Conservation (phyloP, 2,113 vertebrate genomes). For the Stomatorhinus ivindoensis region DNA sequence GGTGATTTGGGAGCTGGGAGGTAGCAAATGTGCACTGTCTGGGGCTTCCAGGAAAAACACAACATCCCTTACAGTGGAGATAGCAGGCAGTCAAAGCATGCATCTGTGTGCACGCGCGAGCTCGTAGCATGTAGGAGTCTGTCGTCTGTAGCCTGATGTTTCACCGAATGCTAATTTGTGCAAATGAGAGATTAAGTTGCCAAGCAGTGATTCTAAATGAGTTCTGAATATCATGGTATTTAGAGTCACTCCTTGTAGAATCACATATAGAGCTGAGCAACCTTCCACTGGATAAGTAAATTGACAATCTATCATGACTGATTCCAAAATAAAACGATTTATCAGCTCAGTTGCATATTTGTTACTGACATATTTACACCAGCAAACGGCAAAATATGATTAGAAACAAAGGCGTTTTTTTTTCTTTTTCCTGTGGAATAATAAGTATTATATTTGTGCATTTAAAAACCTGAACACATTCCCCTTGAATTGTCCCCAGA, state of each 20-base stretch:
- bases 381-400: background rate
- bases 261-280: background rate
- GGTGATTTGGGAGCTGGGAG: background rate
- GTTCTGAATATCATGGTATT: background rate
- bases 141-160: background rate
- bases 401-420: background rate
- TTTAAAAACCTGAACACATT: background rate
- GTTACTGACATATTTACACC: background rate
- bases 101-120: background rate
- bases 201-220: conserved; percentile 11
- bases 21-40: background rate
- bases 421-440: background rate
- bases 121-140: background rate
- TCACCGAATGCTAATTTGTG: conserved; percentile 10
- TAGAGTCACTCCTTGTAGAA: background rate
- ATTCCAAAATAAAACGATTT: background rate
- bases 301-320: background rate
- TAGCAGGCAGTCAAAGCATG: background rate
- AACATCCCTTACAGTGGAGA: background rate
- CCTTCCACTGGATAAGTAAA: background rate
- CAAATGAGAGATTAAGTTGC: conserved; percentile 9
- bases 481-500: background rate
- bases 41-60: background rate
- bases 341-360: background rate
- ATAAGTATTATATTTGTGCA: background rate